Conservation (phyloP, 2,797 vertebrate genomes). For the Geotrypetes seraphini region DNA sequence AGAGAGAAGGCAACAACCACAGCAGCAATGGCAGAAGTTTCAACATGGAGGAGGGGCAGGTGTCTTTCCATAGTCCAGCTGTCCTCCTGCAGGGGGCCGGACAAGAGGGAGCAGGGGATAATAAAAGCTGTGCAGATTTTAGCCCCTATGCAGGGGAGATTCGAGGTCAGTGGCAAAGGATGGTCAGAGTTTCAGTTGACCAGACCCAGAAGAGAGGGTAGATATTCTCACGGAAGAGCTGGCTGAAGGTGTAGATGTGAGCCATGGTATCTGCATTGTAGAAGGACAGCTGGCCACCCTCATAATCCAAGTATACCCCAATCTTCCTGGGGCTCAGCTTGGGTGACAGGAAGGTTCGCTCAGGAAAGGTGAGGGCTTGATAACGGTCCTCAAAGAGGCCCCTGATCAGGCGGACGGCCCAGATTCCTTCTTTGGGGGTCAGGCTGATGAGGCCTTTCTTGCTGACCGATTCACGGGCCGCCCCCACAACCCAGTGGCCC, state of each 20-base stretch:
- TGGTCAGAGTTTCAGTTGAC: too few species aligned
- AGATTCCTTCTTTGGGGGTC: slow-evolving; percentile 53
- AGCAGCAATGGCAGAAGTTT: too few species aligned
- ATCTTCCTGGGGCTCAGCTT: slow-evolving; percentile 34
- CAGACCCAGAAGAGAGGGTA: slow-evolving; percentile 64
- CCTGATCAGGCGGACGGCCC: slow-evolving; percentile 52
- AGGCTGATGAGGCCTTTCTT: slow-evolving; percentile 50
- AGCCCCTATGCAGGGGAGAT: too few species aligned
- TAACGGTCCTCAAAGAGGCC: slow-evolving; percentile 40
- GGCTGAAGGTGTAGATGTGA: slow-evolving; percentile 54
- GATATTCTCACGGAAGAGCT: slow-evolving; percentile 48
- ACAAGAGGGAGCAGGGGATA: too few species aligned
- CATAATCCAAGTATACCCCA: slow-evolving; percentile 55
- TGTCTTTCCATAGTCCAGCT: too few species aligned
- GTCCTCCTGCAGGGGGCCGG: too few species aligned
- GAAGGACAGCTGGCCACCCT: slow-evolving; percentile 44
- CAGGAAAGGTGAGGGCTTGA: slow-evolving; percentile 28
- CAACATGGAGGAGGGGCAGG: too few species aligned
- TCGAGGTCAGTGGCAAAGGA: too few species aligned
- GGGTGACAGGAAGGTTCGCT: too few species aligned
- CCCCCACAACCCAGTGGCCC: slow-evolving; percentile 58
- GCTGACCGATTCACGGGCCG: slow-evolving; percentile 49
- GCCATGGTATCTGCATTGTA: slow-evolving; percentile 53
- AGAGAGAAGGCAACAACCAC: too few species aligned
- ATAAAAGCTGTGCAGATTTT: too few species aligned